phyloP scores from a whole-genome alignment of 2,797 vertebrate species.

The Tenualosa ilisha region DNA sequence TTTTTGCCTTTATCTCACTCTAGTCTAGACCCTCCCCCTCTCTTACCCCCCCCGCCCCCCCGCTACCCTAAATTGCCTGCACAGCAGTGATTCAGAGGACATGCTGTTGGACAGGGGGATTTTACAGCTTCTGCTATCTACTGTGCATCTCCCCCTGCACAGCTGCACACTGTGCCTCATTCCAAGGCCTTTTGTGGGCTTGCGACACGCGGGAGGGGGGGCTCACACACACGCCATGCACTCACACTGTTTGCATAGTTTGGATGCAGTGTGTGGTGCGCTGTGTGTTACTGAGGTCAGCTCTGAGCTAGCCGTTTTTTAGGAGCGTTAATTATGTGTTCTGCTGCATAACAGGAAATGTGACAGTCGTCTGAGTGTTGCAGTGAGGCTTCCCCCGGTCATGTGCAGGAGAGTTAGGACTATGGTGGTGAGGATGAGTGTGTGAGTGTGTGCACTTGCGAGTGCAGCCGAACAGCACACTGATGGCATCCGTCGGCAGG shows the following conservation, averaged over 20 bases:
- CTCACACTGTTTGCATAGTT: too few relatives aligned
- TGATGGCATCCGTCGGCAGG: background rate
- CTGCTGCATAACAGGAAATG: background rate
- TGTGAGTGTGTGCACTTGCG: background rate
- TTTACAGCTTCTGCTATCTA: conserved; percentile 32
- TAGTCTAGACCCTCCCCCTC: background rate
- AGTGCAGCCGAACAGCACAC: background rate
- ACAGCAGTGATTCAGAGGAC: conserved; percentile 32
- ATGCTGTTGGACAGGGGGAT: conserved; percentile 34
- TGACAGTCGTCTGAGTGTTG: background rate
- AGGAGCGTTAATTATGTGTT: background rate
- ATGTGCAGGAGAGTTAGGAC: too few relatives aligned
- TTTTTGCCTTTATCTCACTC: background rate
- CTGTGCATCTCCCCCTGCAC: background rate
- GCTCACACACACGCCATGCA: too few relatives aligned
- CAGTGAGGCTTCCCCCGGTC: background rate
- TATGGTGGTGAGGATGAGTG: background rate
- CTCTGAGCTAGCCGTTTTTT: background rate
- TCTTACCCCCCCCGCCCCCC: background rate
- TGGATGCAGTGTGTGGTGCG: background rate
- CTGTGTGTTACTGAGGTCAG: background rate
- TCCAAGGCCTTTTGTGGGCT: background rate
- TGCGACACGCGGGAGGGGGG: background rate
- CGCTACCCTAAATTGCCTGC: background rate
- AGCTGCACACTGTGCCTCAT: background rate